Percentiles rank a stretch among this genome's conserved stretches.
Conservation (phyloP, 2,113 vertebrate genomes). For the Ranitomeya imitator region DNA sequence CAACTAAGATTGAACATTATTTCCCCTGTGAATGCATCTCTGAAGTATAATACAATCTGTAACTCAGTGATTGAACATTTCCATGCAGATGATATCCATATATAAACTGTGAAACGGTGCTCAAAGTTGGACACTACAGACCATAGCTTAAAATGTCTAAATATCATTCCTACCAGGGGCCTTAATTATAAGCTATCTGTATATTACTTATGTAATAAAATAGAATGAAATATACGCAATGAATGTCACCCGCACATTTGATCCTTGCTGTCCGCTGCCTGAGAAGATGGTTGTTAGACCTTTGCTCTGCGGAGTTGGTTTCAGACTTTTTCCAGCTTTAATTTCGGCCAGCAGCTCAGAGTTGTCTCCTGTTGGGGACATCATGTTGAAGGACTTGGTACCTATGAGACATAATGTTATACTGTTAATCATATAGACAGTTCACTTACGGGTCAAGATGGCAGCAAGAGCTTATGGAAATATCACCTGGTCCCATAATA, state of each 20-base stretch:
- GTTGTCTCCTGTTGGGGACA: slow-evolving; percentile 97
- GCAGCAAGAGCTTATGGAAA: not conserved
- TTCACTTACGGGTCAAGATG: not conserved
- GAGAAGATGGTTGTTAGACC: slow-evolving; percentile 92
- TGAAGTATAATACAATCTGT: not conserved
- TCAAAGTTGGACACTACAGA: not conserved
- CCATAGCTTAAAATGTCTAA: too few species aligned
- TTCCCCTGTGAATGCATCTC: not conserved
- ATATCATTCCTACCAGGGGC: too few species aligned
- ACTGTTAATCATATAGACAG: not conserved
- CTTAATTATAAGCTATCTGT: too few species aligned
- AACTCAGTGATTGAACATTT: too few species aligned
- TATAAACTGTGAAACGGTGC: not conserved
- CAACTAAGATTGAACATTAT: not conserved
- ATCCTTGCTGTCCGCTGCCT: slow-evolving; percentile 76
- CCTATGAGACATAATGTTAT: slow-evolving; percentile 69
- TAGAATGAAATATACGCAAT: not conserved
- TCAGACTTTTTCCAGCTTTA: slow-evolving; percentile 94
- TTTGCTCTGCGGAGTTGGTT: slow-evolving; percentile 94
- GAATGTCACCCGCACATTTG: slow-evolving; percentile 73
- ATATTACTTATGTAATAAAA: not conserved
- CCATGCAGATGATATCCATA: not conserved
- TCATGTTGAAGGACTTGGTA: slow-evolving; percentile 99
- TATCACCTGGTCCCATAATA: not conserved
- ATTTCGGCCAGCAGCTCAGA: slow-evolving; percentile 96